Conservation (phyloP, 2,797 vertebrate genomes). For the Brotula barbata region DNA sequence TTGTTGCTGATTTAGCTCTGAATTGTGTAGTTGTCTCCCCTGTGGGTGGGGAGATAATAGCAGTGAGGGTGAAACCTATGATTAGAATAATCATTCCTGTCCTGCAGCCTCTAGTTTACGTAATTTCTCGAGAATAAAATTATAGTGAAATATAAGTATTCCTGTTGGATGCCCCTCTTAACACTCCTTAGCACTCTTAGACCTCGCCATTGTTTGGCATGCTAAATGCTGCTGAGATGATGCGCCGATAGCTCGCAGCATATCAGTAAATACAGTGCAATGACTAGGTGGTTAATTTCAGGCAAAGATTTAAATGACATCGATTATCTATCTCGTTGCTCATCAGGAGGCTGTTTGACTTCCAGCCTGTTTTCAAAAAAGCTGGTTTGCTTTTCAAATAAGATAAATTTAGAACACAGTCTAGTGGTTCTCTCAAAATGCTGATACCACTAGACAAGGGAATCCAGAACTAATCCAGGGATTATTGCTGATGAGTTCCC, state of each 20-base stretch:
- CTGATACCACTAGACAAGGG: conserved; percentile 1
- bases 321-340: neutral
- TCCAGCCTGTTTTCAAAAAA: conserved; percentile 36
- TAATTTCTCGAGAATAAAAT: conserved; percentile 58
- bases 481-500: neutral
- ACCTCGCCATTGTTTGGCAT: conserved; percentile 15
- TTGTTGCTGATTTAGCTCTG: conserved; percentile 39
- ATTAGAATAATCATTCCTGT: conserved; percentile 54
- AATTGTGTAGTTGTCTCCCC: conserved; percentile 50
- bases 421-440: conserved; percentile 8
- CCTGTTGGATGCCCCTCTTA: conserved; percentile 11
- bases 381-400: neutral
- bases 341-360: conserved; percentile 17
- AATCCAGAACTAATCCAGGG: conserved; percentile 6
- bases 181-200: neutral
- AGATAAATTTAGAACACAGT: neutral
- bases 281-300: neutral
- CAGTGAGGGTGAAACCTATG: conserved; percentile 52
- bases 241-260: neutral
- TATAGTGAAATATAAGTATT: conserved; percentile 61
- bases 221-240: conserved; percentile 16
- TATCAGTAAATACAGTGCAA: conserved; percentile 8
- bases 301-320: neutral
- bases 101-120: conserved; percentile 42
- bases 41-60: conserved; percentile 65